Evolutionary conservation across 2,797 vertebrate genomes (phyloP).

Genomic region (Syndactyla subalaris): DNA sequence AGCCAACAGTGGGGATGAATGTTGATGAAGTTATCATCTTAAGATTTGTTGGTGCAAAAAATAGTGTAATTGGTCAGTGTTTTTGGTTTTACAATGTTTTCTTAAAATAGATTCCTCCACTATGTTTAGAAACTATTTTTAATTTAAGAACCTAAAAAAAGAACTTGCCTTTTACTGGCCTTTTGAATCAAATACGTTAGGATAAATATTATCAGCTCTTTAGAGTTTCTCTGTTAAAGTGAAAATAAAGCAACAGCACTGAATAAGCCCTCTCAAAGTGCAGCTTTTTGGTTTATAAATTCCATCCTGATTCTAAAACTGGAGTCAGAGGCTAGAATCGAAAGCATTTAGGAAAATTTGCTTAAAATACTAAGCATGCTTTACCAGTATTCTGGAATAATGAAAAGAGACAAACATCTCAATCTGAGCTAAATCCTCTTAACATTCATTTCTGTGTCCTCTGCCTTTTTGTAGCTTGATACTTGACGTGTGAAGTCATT

Average conservation of each 20-base stretch:
- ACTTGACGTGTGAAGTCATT: slow-evolving; percentile 14
- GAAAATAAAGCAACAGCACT: slow-evolving; percentile 12
- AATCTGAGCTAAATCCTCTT: slow-evolving; percentile 7
- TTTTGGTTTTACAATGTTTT: slow-evolving; percentile 36
- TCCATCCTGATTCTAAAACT: slow-evolving; percentile 56
- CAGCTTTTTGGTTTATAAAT: slow-evolving; percentile 51
- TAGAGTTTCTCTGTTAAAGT: slow-evolving; percentile 11
- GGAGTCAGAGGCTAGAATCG: slow-evolving; percentile 2
- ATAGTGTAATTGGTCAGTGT: neutral
- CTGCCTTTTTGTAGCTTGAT: slow-evolving; percentile 52
- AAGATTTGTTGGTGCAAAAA: neutral
- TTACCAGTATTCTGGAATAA: neutral
- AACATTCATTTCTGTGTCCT: slow-evolving; percentile 45
- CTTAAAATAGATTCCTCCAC: neutral
- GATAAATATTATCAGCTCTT: slow-evolving; percentile 21
- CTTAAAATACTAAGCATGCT: slow-evolving; percentile 38
- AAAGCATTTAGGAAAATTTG: slow-evolving; percentile 47
- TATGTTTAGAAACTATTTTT: slow-evolving; percentile 7
- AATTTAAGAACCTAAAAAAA: slow-evolving; percentile 45
- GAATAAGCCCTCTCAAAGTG: slow-evolving; percentile 35
- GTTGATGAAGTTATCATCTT: neutral
- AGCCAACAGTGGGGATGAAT: neutral
- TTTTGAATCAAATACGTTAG: slow-evolving; percentile 57
- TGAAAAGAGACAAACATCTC: slow-evolving; percentile 14
- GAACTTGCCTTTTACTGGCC: neutral